phyloP scores from a whole-genome alignment of 2,888 invertebrate genomes.

The Lochmaea crataegi region DNA sequence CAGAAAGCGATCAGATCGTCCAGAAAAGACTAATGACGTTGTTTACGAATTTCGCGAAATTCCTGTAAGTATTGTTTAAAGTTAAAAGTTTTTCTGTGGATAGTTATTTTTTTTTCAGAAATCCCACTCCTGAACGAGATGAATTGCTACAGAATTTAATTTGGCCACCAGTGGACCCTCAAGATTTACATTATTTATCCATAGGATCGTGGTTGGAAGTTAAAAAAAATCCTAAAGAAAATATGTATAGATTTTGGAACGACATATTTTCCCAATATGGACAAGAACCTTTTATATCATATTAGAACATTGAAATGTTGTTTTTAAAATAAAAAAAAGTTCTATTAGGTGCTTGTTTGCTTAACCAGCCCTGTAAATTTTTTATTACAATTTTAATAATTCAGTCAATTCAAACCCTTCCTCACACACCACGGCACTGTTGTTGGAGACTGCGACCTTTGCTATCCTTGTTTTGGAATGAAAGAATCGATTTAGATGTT shows the following conservation, averaged over 20 bases:
- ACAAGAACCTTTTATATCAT: slow-evolving; percentile 38
- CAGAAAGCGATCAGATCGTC: slow-evolving; percentile 44
- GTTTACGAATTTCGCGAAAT: slow-evolving; percentile 51
- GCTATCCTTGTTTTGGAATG: too few species aligned
- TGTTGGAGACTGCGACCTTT: too few species aligned
- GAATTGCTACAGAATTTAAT: slow-evolving; percentile 42
- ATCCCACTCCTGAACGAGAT: slow-evolving; percentile 56
- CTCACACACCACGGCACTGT: too few species aligned
- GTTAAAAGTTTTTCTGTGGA: neutral
- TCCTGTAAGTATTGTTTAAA: slow-evolving; percentile 45
- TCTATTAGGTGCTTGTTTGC: too few species aligned
- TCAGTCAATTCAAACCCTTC: too few species aligned
- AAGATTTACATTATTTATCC: slow-evolving; percentile 42
- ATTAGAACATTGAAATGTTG: slow-evolving; percentile 20
- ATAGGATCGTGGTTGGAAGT: slow-evolving; percentile 44
- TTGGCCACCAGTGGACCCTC: slow-evolving; percentile 43
- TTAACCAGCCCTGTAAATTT: too few species aligned
- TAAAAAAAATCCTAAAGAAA: slow-evolving; percentile 37
- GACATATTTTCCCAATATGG: slow-evolving; percentile 37
- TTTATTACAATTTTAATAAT: too few species aligned
- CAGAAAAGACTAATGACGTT: slow-evolving; percentile 46
- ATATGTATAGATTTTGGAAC: slow-evolving; percentile 36
- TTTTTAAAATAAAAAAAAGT: neutral
- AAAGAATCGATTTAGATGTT: too few species aligned
- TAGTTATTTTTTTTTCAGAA: slow-evolving; percentile 42